Evolutionary conservation across 2,888 invertebrate species (phyloP).

Genomic region (Eupithecia subumbrata): DNA sequence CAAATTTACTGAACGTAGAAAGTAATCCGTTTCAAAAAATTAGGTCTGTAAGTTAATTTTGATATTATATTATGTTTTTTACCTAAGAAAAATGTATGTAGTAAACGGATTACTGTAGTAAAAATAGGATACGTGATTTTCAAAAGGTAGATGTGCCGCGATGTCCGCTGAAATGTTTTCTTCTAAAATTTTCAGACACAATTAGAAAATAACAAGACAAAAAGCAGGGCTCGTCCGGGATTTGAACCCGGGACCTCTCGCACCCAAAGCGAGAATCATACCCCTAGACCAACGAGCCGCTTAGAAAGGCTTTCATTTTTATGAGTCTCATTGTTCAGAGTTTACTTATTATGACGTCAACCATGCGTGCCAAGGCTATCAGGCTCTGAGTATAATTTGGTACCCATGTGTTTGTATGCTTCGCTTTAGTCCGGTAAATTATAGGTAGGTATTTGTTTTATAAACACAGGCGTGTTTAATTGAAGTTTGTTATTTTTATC

Average conservation of each 20-base stretch:
- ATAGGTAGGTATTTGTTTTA: neutral
- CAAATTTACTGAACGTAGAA: neutral
- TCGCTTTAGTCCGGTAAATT: neutral
- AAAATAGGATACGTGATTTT: neutral
- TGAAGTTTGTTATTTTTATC: neutral
- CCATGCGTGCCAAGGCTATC: neutral
- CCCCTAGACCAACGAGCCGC: slow-evolving; percentile 81
- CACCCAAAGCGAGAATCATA: slow-evolving; percentile 82
- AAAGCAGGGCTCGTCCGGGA: slow-evolving; percentile 77
- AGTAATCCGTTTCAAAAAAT: too few relatives aligned
- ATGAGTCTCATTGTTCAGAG: slow-evolving; percentile 15
- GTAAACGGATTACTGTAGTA: too few relatives aligned
- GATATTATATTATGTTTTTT: too few relatives aligned
- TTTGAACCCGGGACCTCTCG: slow-evolving; percentile 82
- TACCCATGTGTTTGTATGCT: neutral
- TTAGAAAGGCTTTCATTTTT: slow-evolving; percentile 23
- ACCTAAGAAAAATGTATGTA: too few relatives aligned
- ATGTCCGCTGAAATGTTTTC: neutral
- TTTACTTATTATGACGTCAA: slow-evolving; percentile 23
- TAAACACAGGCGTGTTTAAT: neutral
- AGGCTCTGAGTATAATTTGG: neutral
- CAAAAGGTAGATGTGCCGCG: neutral
- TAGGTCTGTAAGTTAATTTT: too few relatives aligned
- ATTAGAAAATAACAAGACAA: neutral
- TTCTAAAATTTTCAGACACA: neutral